Evolutionary conservation across 1,140 invertebrate species (phyloP).

Genomic region (Heliothis virescens): DNA sequence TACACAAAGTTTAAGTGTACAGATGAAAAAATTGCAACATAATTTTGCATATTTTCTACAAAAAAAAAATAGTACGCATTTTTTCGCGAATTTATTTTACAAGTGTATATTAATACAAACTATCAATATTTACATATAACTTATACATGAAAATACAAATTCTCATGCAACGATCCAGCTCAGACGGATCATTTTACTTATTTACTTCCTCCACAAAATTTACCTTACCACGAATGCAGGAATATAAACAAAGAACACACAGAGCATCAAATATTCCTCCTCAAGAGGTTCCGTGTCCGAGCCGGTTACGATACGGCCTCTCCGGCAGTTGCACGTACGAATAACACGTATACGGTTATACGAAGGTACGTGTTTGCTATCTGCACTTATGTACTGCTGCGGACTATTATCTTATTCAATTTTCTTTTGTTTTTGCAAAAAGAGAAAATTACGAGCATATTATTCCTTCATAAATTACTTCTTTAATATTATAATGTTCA

Average conservation of each 20-base stretch:
- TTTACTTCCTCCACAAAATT: neutral
- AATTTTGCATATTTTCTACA: too few species aligned
- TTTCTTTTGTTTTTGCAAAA: neutral
- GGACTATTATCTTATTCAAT: constrained; percentile 23
- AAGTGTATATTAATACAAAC: too few species aligned
- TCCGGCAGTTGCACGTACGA: neutral
- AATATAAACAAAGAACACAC: constrained; percentile 10
- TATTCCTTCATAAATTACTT: too few species aligned
- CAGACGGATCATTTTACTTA: neutral
- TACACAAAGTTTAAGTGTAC: too few species aligned
- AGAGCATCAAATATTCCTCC: constrained; percentile 21
- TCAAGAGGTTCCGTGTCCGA: constrained; percentile 27
- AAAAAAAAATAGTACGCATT: too few species aligned
- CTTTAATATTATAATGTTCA: too few species aligned
- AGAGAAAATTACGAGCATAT: too few species aligned
- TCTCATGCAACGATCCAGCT: neutral
- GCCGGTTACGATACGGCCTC: neutral
- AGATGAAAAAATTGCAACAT: neutral
- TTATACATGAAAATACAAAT: too few species aligned
- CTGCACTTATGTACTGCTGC: too few species aligned
- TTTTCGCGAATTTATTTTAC: too few species aligned
- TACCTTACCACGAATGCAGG: neutral
- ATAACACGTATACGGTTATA: neutral
- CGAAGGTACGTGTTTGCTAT: constrained; percentile 21
- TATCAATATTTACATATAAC: too few species aligned